Conservation (phyloP, 2,797 vertebrate genomes). For the Dipus sagitta region DNA sequence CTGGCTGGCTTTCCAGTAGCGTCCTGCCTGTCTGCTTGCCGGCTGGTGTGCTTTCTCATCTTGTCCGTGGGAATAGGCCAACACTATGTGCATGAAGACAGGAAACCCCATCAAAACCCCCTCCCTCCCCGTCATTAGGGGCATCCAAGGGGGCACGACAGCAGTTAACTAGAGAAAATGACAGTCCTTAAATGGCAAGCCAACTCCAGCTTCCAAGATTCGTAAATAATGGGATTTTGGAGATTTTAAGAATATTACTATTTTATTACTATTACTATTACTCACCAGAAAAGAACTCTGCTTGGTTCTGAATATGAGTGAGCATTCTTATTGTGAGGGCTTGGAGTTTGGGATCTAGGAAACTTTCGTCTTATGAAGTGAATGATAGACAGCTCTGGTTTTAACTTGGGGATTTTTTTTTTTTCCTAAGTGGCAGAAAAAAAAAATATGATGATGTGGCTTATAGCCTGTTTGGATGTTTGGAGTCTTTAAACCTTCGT, state of each 20-base stretch:
- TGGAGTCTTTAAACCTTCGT: not conserved
- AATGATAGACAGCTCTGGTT: not conserved
- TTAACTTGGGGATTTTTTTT: not conserved
- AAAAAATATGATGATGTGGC: not conserved
- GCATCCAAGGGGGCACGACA: slow-evolving; percentile 38
- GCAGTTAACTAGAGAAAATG: not conserved
- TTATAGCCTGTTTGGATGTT: slow-evolving; percentile 24
- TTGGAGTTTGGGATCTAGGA: not conserved
- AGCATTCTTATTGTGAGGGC: slow-evolving; percentile 58
- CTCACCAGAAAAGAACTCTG: not conserved
- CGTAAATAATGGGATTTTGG: not conserved
- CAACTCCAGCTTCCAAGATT: not conserved
- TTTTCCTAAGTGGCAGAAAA: not conserved
- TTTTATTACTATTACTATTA: not conserved
- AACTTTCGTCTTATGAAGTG: slow-evolving; percentile 67
- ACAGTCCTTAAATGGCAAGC: not conserved
- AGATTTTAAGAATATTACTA: slow-evolving; percentile 24
- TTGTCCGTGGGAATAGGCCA: slow-evolving; percentile 81
- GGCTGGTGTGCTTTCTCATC: slow-evolving; percentile 81
- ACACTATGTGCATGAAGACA: slow-evolving; percentile 83
- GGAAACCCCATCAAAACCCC: slow-evolving; percentile 78
- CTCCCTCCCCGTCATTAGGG: slow-evolving; percentile 64
- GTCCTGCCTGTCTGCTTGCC: slow-evolving; percentile 82
- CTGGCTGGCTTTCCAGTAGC: slow-evolving; percentile 75
- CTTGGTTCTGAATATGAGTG: not conserved